These are phyloP conservation scores for Corydoras maculifer DNA, from an alignment of 2,113 vertebrate genomes.

Conservation along the genomic window DNA sequence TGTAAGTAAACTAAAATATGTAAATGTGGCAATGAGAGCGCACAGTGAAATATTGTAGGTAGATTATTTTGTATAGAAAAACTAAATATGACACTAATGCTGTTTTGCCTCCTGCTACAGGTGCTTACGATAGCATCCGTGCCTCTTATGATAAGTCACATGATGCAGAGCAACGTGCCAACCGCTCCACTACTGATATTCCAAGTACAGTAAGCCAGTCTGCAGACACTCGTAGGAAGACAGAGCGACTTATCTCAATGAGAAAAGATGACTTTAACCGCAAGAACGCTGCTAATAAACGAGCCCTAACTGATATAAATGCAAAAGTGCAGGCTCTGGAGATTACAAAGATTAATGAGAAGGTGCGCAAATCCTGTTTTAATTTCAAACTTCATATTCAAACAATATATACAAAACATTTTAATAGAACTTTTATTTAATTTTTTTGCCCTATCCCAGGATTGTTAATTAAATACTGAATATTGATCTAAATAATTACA, in stretches of 20 bases:
- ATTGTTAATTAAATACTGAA: too few species aligned
- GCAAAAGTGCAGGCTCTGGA: constrained; percentile 60
- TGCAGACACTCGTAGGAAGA: constrained; percentile 62
- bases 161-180: constrained; percentile 74
- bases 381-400: too few species aligned
- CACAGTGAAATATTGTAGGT: too few species aligned
- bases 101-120: constrained; percentile 51
- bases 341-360: constrained; percentile 74
- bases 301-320: constrained; percentile 70
- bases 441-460: too few species aligned
- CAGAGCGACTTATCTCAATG: constrained; percentile 69
- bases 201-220: constrained; percentile 79
- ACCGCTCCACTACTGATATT: constrained; percentile 61
- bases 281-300: constrained; percentile 79
- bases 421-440: too few species aligned
- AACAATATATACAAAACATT: too few species aligned
- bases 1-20: too few species aligned
- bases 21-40: too few species aligned
- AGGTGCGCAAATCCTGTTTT: too few species aligned
- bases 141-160: constrained; percentile 72
- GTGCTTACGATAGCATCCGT: constrained; percentile 87
- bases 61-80: too few species aligned
- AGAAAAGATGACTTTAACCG: constrained; percentile 78
- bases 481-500: too few species aligned
- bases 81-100: neutral